These are phyloP conservation scores for Glareola pratincola DNA, from an alignment of 2,113 vertebrate species.

Conservation along the genomic window DNA sequence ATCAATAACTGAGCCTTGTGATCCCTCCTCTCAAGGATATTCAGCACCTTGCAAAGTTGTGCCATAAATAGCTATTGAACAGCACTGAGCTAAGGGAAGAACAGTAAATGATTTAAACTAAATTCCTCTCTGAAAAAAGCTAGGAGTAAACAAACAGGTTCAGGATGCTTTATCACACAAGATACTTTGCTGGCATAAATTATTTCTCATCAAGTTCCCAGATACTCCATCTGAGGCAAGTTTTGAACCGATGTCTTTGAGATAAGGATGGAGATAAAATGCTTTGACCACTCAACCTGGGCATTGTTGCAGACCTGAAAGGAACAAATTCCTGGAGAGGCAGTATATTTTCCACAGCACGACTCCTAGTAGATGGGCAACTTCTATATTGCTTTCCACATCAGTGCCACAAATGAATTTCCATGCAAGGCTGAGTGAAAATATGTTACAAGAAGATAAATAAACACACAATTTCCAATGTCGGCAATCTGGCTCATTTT, in stretches of 20 bases:
- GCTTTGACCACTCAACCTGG: not conserved
- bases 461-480: not conserved
- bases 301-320: slow-evolving; percentile 1
- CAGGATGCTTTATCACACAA: slow-evolving; percentile 12
- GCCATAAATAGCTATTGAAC: slow-evolving; percentile 26
- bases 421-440: not conserved
- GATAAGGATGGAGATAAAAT: slow-evolving; percentile 27
- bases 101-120: slow-evolving; percentile 18
- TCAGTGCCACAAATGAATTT: not conserved
- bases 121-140: slow-evolving; percentile 37
- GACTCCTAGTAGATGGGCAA: not conserved
- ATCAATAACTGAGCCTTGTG: not conserved
- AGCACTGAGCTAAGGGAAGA: not conserved
- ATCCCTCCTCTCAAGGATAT: not conserved
- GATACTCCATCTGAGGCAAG: not conserved
- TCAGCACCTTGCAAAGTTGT: not conserved
- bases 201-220: slow-evolving; percentile 22
- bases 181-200: slow-evolving; percentile 28
- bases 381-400: not conserved
- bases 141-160: slow-evolving; percentile 39
- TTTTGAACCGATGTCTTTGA: not conserved
- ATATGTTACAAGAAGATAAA: not conserved
- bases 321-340: not conserved
- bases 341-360: not conserved
- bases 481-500: not conserved